Conservation (phyloP, 2,888 invertebrate genomes). For the Caenorhabditis sp. region DNA sequence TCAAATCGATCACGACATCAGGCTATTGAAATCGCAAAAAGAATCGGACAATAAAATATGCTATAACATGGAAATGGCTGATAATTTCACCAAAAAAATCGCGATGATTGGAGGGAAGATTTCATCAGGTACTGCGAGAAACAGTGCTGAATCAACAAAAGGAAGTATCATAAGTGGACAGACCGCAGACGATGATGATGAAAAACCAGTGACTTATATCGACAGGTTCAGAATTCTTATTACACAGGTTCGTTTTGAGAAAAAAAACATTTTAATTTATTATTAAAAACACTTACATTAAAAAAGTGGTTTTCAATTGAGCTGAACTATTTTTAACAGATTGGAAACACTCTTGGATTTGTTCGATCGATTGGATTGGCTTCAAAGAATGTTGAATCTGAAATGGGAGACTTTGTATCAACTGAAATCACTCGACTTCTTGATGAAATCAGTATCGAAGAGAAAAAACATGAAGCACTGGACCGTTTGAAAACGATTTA, state of each 20-base stretch:
- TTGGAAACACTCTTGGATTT: conserved; percentile 88
- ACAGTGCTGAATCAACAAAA: background rate
- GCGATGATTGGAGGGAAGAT: background rate
- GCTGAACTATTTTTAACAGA: conserved; percentile 25
- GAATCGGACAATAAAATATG: conserved; percentile 28
- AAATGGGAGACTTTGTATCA: background rate
- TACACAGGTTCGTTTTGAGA: conserved; percentile 88
- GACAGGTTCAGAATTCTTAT: conserved; percentile 91
- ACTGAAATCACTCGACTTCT: background rate
- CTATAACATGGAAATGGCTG: conserved; percentile 86
- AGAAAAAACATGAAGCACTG: conserved; percentile 7
- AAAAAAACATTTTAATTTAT: too few species aligned
- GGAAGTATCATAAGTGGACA: background rate
- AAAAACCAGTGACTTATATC: conserved; percentile 85
- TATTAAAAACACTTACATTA: too few species aligned
- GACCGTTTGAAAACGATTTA: too few species aligned
- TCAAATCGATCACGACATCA: conserved; percentile 80
- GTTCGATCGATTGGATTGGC: conserved; percentile 76
- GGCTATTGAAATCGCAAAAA: conserved; percentile 76
- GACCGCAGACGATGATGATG: conserved; percentile 74
- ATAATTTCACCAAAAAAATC: conserved; percentile 82
- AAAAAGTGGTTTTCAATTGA: too few species aligned
- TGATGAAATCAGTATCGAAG: background rate
- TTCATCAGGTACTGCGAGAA: background rate
- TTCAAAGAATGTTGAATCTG: conserved; percentile 73